phyloP scores from a whole-genome alignment of 2,888 invertebrate species.

The Notodonta dromedarius region DNA sequence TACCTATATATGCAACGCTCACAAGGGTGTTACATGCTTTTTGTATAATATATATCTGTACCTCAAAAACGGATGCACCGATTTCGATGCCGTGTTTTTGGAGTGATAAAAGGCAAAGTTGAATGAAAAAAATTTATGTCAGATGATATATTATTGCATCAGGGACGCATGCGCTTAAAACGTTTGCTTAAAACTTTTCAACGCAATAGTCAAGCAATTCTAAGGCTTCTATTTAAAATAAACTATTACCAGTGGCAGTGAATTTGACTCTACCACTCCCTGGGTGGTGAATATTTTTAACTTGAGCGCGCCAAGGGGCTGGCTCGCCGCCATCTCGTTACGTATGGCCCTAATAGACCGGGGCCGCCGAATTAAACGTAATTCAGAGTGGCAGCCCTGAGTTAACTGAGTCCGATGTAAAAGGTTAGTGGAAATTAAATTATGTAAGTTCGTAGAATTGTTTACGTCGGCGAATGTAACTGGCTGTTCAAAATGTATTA shows the following conservation, averaged over 20 bases:
- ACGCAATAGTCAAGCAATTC: no score
- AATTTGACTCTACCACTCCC: not conserved
- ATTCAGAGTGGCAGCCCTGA: slow-evolving; percentile 3
- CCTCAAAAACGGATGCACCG: no score
- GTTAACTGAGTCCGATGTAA: not conserved
- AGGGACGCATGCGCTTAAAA: no score
- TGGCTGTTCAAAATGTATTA: not conserved
- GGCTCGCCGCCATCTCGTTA: slow-evolving; percentile 31
- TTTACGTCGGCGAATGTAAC: not conserved
- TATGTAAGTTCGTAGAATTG: not conserved
- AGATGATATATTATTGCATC: no score
- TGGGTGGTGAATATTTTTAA: slow-evolving; percentile 28
- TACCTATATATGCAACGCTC: no score
- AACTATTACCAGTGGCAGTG: not conserved
- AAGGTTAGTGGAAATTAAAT: not conserved
- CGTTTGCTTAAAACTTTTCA: no score
- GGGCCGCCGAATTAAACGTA: slow-evolving; percentile 20
- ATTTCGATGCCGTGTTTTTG: no score
- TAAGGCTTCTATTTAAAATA: no score
- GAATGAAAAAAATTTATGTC: no score
- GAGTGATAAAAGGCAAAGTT: no score
- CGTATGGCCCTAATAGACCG: slow-evolving; percentile 19
- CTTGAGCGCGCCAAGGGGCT: slow-evolving; percentile 17
- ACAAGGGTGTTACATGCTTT: no score
- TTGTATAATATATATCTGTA: no score